Conservation (phyloP, 92 coral and sea anemone species). For the Siderastrea radians region DNA sequence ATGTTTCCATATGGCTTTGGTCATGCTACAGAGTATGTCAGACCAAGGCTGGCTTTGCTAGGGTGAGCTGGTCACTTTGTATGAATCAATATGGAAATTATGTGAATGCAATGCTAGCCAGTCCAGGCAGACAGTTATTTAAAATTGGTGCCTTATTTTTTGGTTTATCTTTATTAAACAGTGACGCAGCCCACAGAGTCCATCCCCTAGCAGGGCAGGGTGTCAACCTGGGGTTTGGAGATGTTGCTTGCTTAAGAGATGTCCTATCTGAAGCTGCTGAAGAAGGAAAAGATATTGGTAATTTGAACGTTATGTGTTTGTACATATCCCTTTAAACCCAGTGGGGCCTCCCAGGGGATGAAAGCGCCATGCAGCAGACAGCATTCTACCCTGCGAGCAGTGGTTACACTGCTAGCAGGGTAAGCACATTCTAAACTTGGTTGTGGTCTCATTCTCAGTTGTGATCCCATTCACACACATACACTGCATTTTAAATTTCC, state of each 20-base stretch:
- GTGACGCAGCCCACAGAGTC: conserved; percentile 99
- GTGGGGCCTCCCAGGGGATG: too few relatives aligned
- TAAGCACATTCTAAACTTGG: too few relatives aligned
- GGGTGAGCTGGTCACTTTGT: conserved; percentile 72
- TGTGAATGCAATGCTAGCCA: background rate
- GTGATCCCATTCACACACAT: too few relatives aligned
- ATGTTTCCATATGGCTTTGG: conserved; percentile 94
- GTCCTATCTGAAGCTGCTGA: conserved; percentile 81
- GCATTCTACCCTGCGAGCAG: too few relatives aligned
- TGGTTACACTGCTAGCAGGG: too few relatives aligned
- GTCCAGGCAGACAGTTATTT: background rate
- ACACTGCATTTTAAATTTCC: too few relatives aligned
- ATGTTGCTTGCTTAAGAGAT: conserved; percentile 87
- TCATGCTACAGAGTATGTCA: conserved; percentile 90
- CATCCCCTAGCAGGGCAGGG: conserved; percentile 99
- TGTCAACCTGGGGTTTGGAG: conserved; percentile 97
- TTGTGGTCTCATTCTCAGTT: too few relatives aligned
- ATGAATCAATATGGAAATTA: too few relatives aligned
- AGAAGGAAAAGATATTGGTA: conserved; percentile 94
- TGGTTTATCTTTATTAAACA: conserved; percentile 5
- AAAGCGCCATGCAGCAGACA: too few relatives aligned
- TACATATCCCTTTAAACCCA: too few relatives aligned
- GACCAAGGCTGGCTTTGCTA: conserved; percentile 91
- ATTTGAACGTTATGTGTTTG: background rate
- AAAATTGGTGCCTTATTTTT: background rate